Percentiles rank a stretch among this genome's conserved stretches.
These are phyloP conservation scores for Oeneis ivallda DNA, from an alignment of 2,888 invertebrate genomes.

Conservation along the genomic window DNA sequence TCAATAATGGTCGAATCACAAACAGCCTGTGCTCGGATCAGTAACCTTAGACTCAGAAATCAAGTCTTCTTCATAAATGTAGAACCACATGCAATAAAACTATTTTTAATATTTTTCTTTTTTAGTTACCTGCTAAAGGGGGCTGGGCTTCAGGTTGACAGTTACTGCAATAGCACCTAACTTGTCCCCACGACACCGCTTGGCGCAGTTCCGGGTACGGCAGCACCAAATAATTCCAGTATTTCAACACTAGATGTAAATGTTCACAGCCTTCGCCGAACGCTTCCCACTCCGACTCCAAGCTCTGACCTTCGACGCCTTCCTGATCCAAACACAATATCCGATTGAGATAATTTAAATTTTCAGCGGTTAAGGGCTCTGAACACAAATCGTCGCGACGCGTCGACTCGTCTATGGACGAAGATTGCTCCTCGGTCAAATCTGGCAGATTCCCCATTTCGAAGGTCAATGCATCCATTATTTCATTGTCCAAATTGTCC, in stretches of 20 bases:
- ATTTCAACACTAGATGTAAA: conserved; percentile 65
- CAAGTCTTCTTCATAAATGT: too few species aligned
- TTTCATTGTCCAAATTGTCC: conserved; percentile 66
- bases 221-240: conserved; percentile 62
- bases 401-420: conserved; percentile 67
- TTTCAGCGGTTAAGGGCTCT: conserved; percentile 57
- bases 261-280: conserved; percentile 65
- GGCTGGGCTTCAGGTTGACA: conserved; percentile 61
- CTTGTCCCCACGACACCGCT: conserved; percentile 67
- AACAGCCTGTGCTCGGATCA: too few species aligned
- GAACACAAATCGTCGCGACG: conserved; percentile 63
- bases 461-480: conserved; percentile 65
- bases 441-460: conserved; percentile 69
- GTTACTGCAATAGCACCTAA: conserved; percentile 61
- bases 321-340: conserved; percentile 60
- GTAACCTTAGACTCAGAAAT: too few species aligned
- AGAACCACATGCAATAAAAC: too few species aligned
- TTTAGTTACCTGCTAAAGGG: conserved; percentile 55
- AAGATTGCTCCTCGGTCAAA: conserved; percentile 67
- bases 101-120: too few species aligned
- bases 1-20: too few species aligned
- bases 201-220: conserved; percentile 65
- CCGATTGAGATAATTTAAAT: conserved; percentile 61
- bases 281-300: conserved; percentile 63
- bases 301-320: conserved; percentile 51